Conservation (phyloP, 2,797 vertebrate species). For the Scolopax bukidnonensis region DNA sequence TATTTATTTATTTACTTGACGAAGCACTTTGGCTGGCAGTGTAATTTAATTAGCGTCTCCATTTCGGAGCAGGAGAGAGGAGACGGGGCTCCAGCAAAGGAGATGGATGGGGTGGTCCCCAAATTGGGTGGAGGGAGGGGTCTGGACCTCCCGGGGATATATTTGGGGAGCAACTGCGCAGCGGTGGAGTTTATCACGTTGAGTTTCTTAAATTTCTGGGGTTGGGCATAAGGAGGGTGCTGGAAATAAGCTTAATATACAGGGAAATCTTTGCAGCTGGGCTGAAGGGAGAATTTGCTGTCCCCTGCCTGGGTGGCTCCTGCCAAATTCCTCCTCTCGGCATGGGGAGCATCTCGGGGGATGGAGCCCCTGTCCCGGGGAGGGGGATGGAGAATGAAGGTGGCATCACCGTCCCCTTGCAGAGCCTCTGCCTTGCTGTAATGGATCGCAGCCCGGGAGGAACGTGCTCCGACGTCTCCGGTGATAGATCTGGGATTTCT, state of each 20-base stretch:
- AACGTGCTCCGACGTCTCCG: background rate
- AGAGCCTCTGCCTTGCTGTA: background rate
- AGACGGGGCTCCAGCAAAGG: background rate
- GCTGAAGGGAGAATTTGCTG: background rate
- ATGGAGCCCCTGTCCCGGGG: background rate
- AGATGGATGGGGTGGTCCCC: background rate
- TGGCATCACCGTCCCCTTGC: background rate
- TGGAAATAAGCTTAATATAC: background rate
- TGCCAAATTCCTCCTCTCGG: rapidly evolving
- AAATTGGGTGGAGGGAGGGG: too few species aligned
- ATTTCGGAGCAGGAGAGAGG: background rate
- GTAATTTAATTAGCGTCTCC: conserved; percentile 54
- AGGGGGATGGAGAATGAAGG: rapidly evolving
- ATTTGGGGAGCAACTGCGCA: rapidly evolving
- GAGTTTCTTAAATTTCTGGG: rapidly evolving
- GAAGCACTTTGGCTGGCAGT: conserved; percentile 41
- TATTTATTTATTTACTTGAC: conserved; percentile 74
- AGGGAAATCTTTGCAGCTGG: background rate
- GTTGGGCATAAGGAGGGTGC: rapidly evolving
- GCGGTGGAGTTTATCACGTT: rapidly evolving
- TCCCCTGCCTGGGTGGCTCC: background rate
- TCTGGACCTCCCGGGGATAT: background rate
- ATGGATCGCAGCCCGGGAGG: background rate
- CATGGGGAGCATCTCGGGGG: background rate
- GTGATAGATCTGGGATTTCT: background rate